Conservation (phyloP, 2,888 invertebrate genomes). For the Aleiodes alternator region DNA sequence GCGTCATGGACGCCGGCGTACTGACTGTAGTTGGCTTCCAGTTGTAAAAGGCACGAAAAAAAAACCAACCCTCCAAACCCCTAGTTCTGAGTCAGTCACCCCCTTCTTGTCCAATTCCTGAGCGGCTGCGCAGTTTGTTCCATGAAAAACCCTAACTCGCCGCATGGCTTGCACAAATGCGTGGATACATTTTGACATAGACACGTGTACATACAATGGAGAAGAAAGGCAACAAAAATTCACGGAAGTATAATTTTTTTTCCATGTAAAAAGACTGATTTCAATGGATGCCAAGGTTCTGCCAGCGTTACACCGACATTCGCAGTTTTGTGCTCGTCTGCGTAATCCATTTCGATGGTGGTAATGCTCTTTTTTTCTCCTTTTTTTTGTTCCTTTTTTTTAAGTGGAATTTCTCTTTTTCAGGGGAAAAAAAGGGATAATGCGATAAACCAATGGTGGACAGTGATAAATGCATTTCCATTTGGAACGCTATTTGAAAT, state of each 20-base stretch:
- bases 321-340: neutral
- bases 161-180: conserved; percentile 14
- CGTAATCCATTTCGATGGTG: conserved; percentile 9
- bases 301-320: neutral
- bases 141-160: neutral
- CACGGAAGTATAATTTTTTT: neutral
- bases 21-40: conserved; percentile 48
- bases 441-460: conserved; percentile 38
- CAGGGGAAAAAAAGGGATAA: conserved; percentile 25
- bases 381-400: neutral
- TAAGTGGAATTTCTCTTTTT: neutral
- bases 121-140: conserved; percentile 7
- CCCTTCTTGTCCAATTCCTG: conserved; percentile 40
- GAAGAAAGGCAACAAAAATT: conserved; percentile 1
- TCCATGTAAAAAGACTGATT: neutral
- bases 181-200: conserved; percentile 8
- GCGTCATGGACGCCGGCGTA: conserved; percentile 59
- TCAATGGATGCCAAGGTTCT: neutral
- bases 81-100: conserved; percentile 46
- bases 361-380: too few species aligned
- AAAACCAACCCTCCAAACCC: conserved; percentile 51
- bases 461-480: conserved; percentile 43
- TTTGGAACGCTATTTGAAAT: conserved; percentile 21
- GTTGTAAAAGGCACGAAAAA: conserved; percentile 21
- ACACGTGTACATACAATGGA: conserved; percentile 20